Base-by-base conservation (phyloP, 2,113 vertebrate genomes). In the Microcebus murinus region DNA sequence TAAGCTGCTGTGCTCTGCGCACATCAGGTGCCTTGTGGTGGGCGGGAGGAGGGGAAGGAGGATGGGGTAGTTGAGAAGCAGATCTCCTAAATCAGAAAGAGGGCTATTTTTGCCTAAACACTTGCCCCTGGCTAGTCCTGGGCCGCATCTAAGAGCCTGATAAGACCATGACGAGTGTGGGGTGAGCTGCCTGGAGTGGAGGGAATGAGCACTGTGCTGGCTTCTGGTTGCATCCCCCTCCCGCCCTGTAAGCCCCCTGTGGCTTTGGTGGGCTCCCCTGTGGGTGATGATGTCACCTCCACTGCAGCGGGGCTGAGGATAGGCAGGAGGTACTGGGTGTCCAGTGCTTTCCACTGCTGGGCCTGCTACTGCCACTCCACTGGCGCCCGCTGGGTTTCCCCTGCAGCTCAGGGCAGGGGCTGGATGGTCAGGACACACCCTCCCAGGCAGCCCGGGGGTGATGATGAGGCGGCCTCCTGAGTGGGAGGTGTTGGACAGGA, bases 71-170 rank as follows among this genome's bases (percentile, higher is more conserved):
- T 8, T 34, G 0, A 1, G 25, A 39, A 52, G 14, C 57, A 6
- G 36, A 23, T n/a, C 52, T 73, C 68, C 31, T 48, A 74, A 25
- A 15, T n/a, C 21, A 14, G 88, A 90, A 42, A 18, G 11, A 52
- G 76, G 71, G 70, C 52, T 2, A 14, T 31, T 34, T 65, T 65
- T 55, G n/a, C 76, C 6, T 20, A 34, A 55, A 55, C 48, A 11
- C 45, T 20, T n/a, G 34, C n/a, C 27, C 29, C 45, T 15, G n/a
- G 25, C 61, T 67, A 61, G 48, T 61, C 74, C 25, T 0, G 39
- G 45, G 17, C 31, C 1, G 0, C 27, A 39, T 8, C 88, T 17
- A 34, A 21, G 23, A 84, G 80, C 7, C 36, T 0, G 0, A 36
- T 14, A 31, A 39, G 79, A 52, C 80, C 42, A 13, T 18, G 18